phyloP scores from a whole-genome alignment of 2,888 invertebrate species.

The Spodoptera littoralis region DNA sequence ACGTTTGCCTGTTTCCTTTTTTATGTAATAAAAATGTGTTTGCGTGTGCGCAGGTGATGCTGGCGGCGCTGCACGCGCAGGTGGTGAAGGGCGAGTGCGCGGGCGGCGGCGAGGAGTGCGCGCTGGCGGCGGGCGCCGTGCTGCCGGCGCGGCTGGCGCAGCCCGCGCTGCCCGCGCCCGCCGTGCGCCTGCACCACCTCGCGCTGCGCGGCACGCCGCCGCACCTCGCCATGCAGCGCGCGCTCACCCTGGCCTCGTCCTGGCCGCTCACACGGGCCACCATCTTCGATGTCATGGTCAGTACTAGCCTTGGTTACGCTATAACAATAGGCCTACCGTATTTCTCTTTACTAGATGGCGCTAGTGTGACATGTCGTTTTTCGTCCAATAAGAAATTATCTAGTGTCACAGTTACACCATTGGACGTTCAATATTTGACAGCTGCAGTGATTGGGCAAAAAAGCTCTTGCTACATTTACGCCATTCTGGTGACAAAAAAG shows the following conservation, averaged over 20 bases:
- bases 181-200: slow-evolving; percentile 97
- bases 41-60: slow-evolving; percentile 91
- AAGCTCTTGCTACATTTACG: too few relatives aligned
- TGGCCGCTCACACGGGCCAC: slow-evolving; percentile 98
- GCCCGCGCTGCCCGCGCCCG: slow-evolving; percentile 94
- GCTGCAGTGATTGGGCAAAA: too few relatives aligned
- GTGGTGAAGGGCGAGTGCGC: slow-evolving; percentile 95
- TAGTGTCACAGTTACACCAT: too few relatives aligned
- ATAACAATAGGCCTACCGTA: too few relatives aligned
- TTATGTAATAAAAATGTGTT: not conserved
- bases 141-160: slow-evolving; percentile 95
- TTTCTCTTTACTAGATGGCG: too few relatives aligned
- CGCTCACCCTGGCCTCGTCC: slow-evolving; percentile 96
- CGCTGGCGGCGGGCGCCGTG: slow-evolving; percentile 93
- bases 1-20: not conserved
- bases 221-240: slow-evolving; percentile 96
- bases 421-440: too few relatives aligned
- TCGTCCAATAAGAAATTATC: too few relatives aligned
- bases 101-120: slow-evolving; percentile 90
- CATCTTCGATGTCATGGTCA: slow-evolving; percentile 97
- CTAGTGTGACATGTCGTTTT: too few relatives aligned
- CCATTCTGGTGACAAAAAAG: too few relatives aligned
- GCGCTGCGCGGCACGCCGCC: slow-evolving; percentile 95
- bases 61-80: slow-evolving; percentile 97
- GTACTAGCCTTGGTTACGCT: slow-evolving; percentile 45